Conservation (phyloP, 2,797 vertebrate species). For the Gymnothorax javanicus region DNA sequence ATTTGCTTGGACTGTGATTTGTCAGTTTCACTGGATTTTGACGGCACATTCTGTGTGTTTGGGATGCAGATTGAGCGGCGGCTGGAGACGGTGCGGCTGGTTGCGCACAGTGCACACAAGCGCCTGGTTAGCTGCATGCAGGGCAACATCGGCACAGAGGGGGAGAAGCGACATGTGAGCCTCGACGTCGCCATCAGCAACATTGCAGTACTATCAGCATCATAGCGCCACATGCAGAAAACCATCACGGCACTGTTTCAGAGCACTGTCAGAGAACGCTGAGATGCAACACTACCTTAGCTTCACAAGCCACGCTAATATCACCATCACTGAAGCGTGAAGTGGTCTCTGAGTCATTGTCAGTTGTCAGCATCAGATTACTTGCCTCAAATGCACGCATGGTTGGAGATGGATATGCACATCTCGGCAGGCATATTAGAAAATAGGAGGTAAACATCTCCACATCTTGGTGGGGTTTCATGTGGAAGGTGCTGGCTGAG, state of each 20-base stretch:
- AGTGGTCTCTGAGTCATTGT: not conserved
- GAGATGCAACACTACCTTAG: not conserved
- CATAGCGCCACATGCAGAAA: not conserved
- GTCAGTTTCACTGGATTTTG: not conserved
- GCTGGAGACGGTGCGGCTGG: slow-evolving; percentile 83
- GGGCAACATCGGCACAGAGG: slow-evolving; percentile 84
- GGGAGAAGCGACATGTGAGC: slow-evolving; percentile 92
- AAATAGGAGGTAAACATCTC: too few relatives aligned
- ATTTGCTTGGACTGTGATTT: not conserved
- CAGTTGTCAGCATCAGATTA: not conserved
- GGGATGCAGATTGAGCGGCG: slow-evolving; percentile 85
- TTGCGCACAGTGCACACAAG: slow-evolving; percentile 91
- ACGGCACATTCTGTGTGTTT: not conserved
- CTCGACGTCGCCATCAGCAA: not conserved
- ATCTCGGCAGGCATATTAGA: not conserved
- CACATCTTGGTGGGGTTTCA: too few relatives aligned
- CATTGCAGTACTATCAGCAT: not conserved
- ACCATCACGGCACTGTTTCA: not conserved
- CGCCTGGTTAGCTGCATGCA: slow-evolving; percentile 85
- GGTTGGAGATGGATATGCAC: not conserved
- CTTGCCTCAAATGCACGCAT: not conserved
- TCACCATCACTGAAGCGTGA: not conserved
- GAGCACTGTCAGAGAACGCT: not conserved
- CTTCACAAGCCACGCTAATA: not conserved
- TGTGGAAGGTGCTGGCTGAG: not conserved